Conservation (phyloP, 2,888 invertebrate genomes). For the Lycocerus yunnanus region DNA sequence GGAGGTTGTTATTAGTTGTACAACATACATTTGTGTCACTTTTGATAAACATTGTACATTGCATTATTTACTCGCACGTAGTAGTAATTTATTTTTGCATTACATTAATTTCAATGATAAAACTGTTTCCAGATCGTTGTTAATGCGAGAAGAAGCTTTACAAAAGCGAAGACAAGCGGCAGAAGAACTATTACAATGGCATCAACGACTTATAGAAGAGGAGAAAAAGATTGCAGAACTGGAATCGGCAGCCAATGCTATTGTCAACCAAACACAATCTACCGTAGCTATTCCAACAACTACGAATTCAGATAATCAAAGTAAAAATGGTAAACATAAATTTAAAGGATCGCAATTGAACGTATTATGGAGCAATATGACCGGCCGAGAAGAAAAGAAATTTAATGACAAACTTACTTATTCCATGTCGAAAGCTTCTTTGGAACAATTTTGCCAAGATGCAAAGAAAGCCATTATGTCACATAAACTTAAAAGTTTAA, state of each 20-base stretch:
- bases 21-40: slow-evolving; percentile 29
- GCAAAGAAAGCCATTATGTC: slow-evolving; percentile 45
- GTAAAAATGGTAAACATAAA: slow-evolving; percentile 28
- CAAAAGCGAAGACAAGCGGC: slow-evolving; percentile 57
- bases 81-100: neutral
- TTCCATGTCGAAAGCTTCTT: slow-evolving; percentile 52
- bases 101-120: neutral
- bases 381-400: slow-evolving; percentile 52
- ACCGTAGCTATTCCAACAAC: slow-evolving; percentile 28
- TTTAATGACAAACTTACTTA: slow-evolving; percentile 52
- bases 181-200: slow-evolving; percentile 60
- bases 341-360: slow-evolving; percentile 54
- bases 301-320: slow-evolving; percentile 8
- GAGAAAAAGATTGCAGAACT: slow-evolving; percentile 58
- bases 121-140: slow-evolving; percentile 48
- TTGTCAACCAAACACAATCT: slow-evolving; percentile 40
- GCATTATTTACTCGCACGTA: slow-evolving; percentile 6
- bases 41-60: slow-evolving; percentile 25
- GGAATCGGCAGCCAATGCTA: slow-evolving; percentile 53
- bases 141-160: slow-evolving; percentile 58
- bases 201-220: slow-evolving; percentile 59
- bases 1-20: slow-evolving; percentile 40
- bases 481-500: slow-evolving; percentile 14
- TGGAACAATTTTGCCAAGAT: slow-evolving; percentile 55
- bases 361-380: slow-evolving; percentile 56